Conservation (phyloP, 2,888 invertebrate genomes). For the Lithophane ornitopus region DNA sequence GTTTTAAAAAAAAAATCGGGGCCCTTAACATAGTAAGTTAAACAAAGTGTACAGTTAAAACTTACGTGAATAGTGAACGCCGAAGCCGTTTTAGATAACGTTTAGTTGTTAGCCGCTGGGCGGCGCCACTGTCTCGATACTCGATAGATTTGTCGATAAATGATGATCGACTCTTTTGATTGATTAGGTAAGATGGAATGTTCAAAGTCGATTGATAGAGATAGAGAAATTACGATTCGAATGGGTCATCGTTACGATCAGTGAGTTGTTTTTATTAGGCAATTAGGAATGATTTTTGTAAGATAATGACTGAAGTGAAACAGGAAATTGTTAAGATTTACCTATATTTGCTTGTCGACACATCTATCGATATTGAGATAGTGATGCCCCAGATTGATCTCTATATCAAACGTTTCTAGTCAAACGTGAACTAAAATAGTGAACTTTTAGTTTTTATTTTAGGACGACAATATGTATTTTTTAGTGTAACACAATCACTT, state of each 20-base stretch:
- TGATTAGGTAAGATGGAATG: constrained; percentile 42
- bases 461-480: constrained; percentile 73
- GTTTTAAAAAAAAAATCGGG: constrained; percentile 46
- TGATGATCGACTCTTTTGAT: constrained; percentile 38
- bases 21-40: constrained; percentile 53
- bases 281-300: constrained; percentile 53
- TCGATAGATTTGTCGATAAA: constrained; percentile 50
- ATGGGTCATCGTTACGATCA: constrained; percentile 17
- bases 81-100: constrained; percentile 63
- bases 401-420: constrained; percentile 87
- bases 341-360: constrained; percentile 34
- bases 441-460: constrained; percentile 76
- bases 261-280: constrained; percentile 44
- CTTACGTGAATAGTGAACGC: constrained; percentile 63
- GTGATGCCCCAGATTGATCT: constrained; percentile 79
- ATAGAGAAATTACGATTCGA: constrained; percentile 18
- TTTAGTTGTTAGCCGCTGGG: constrained; percentile 67
- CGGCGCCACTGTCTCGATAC: constrained; percentile 40
- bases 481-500: constrained; percentile 68
- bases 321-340: constrained; percentile 43
- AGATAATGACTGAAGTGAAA: constrained; percentile 51
- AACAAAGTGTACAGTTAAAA: constrained; percentile 66
- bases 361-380: constrained; percentile 53
- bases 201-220: constrained; percentile 41
- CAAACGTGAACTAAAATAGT: constrained; percentile 82